Evolutionary conservation across 92 coral and sea anemone genomes (phyloP).

Genomic region (Epizoanthus ramosus): DNA sequence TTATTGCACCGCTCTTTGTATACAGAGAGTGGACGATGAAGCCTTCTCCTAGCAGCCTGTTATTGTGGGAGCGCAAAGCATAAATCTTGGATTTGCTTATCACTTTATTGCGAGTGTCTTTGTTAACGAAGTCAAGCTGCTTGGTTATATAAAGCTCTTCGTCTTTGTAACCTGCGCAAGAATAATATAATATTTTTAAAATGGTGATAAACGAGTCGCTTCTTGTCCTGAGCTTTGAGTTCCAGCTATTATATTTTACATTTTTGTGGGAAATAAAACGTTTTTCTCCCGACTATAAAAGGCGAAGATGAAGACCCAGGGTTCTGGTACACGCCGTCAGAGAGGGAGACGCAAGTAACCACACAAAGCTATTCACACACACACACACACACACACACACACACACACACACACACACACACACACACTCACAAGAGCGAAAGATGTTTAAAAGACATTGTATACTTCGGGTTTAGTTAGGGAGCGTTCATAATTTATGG

Average conservation of each 20-base stretch:
- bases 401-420: too few relatives aligned
- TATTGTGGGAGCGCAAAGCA: constrained; percentile 43
- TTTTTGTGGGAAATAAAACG: too few relatives aligned
- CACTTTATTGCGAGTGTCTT: constrained; percentile 16
- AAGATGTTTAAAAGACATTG: too few relatives aligned
- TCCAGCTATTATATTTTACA: background rate
- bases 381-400: too few relatives aligned
- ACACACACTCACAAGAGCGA: too few relatives aligned
- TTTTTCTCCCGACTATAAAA: too few relatives aligned
- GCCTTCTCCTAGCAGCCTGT: constrained; percentile 39
- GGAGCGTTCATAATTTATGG: too few relatives aligned
- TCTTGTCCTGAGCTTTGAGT: background rate
- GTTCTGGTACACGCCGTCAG: too few relatives aligned
- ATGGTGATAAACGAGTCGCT: background rate
- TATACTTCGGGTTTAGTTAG: too few relatives aligned
- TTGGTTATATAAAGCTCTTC: constrained; percentile 54
- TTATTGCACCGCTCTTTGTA: constrained; percentile 43
- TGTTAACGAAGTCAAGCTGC: constrained; percentile 49
- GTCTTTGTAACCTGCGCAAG: constrained; percentile 56
- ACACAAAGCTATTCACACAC: too few relatives aligned
- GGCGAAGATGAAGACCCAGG: too few relatives aligned
- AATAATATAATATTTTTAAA: background rate
- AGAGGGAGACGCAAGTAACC: too few relatives aligned
- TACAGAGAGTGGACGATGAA: constrained; percentile 35
- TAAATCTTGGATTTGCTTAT: constrained; percentile 37